Evolutionary conservation across 1,140 invertebrate genomes (phyloP).

Genomic region (Rhagoletis pomonella): DNA sequence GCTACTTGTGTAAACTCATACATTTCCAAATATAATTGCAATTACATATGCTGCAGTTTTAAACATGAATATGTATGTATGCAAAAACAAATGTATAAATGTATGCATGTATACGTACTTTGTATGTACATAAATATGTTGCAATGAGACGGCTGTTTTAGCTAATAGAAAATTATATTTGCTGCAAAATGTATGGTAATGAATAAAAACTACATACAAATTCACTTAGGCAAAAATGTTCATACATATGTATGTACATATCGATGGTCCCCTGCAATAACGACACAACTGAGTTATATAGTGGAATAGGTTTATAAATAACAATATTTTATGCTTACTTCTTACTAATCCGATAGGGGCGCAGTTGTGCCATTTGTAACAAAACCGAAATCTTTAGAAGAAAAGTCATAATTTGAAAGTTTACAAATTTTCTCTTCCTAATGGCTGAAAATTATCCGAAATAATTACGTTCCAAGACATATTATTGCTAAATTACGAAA

Average conservation of each 20-base stretch:
- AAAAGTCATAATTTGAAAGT: too few relatives aligned
- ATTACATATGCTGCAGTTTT: background rate
- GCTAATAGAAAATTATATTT: background rate
- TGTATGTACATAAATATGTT: background rate
- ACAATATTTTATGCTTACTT: background rate
- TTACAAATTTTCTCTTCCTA: too few relatives aligned
- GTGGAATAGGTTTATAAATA: background rate
- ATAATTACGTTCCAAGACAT: too few relatives aligned
- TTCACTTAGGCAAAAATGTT: background rate
- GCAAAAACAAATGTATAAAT: background rate
- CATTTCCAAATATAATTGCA: background rate
- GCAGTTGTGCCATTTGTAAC: too few relatives aligned
- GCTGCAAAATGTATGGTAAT: background rate
- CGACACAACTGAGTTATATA: too few relatives aligned
- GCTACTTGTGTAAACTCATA: too few relatives aligned
- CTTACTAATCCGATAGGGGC: too few relatives aligned
- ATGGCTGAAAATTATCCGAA: too few relatives aligned
- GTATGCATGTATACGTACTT: background rate
- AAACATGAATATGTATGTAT: background rate
- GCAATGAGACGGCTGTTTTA: background rate
- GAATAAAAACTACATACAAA: background rate
- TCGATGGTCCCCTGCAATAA: too few relatives aligned
- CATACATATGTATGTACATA: background rate
- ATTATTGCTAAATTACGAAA: too few relatives aligned
- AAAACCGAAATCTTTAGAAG: too few relatives aligned